Conservation (phyloP, 2,888 invertebrate genomes). For the Rosalia funebris region DNA sequence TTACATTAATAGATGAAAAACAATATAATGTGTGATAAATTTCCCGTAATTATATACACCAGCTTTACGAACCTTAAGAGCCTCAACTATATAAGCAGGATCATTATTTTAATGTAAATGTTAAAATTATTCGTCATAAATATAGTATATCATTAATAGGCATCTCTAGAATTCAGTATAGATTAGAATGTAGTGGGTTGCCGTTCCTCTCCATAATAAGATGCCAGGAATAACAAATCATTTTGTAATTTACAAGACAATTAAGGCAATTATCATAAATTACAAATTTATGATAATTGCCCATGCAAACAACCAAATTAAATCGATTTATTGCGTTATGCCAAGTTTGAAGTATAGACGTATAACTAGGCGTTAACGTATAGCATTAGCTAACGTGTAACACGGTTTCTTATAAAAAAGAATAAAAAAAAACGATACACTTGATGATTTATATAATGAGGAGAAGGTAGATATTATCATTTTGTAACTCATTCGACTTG, state of each 20-base stretch:
- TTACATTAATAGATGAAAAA: background rate
- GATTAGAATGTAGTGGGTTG: background rate
- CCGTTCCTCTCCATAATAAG: background rate
- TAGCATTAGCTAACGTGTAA: too few relatives aligned
- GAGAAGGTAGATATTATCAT: too few relatives aligned
- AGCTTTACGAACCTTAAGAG: background rate
- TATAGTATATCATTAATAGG: background rate
- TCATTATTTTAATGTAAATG: background rate
- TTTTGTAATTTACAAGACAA: constrained; percentile 9
- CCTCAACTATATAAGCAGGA: background rate
- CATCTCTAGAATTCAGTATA: constrained; percentile 2
- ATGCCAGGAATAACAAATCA: constrained; percentile 1
- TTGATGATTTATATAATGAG: too few relatives aligned
- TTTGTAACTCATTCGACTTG: too few relatives aligned
- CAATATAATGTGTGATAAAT: background rate
- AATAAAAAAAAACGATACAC: too few relatives aligned
- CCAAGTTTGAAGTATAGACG: constrained; percentile 2
- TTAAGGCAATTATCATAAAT: constrained; percentile 2
- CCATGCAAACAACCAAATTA: background rate
- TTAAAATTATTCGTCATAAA: background rate
- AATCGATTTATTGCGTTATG: background rate
- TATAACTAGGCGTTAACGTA: too few relatives aligned
- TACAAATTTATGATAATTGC: constrained; percentile 10
- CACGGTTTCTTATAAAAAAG: too few relatives aligned
- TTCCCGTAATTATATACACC: background rate